Percentiles rank a stretch among this genome's conserved stretches.
Evolutionary conservation across 2,113 vertebrate species (phyloP).

Genomic region (Heterochromis multidens): DNA sequence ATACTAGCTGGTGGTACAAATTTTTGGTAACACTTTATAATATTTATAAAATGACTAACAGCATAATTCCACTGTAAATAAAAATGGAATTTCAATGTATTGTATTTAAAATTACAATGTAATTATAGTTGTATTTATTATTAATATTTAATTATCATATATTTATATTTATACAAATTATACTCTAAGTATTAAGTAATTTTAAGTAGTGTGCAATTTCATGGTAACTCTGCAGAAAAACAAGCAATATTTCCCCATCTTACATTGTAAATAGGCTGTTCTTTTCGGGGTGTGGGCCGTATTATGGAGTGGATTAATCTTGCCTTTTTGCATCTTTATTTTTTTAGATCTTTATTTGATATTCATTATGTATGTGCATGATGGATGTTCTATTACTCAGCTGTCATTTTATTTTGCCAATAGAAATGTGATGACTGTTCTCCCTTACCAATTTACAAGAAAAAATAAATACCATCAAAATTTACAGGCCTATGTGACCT

Average conservation of each 20-base stretch:
- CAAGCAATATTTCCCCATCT: background rate
- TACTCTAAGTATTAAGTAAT: background rate
- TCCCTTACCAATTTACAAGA: background rate
- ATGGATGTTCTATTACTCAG: background rate
- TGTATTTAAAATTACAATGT: background rate
- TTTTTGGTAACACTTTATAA: background rate
- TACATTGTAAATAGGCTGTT: too few relatives aligned
- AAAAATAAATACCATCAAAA: background rate
- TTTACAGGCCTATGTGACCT: background rate
- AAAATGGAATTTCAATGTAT: background rate
- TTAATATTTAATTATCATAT: background rate
- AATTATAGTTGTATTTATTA: background rate
- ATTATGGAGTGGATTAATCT: background rate
- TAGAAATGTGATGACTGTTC: background rate
- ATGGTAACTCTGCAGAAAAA: background rate
- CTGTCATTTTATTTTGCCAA: accelerated
- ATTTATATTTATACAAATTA: background rate
- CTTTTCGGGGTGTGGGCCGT: background rate
- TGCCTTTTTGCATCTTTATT: background rate
- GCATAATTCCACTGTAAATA: background rate
- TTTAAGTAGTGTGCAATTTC: background rate
- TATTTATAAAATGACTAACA: accelerated
- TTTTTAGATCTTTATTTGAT: background rate
- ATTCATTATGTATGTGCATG: background rate
- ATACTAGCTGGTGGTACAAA: background rate